These are phyloP conservation scores for Cynodonichthys magdalenae DNA, from an alignment of 2,797 vertebrate species.

Conservation along the genomic window DNA sequence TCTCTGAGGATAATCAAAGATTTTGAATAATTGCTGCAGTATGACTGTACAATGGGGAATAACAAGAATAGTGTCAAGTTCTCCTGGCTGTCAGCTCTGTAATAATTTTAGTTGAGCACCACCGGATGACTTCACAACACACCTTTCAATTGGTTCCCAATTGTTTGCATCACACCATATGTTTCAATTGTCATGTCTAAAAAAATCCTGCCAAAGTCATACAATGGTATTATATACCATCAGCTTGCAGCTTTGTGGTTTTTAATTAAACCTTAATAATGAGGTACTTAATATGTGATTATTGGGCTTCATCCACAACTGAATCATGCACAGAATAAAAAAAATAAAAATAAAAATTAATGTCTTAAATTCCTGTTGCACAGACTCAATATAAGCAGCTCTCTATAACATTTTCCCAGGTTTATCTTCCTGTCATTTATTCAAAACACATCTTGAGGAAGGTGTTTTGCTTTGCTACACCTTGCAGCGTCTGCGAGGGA, in stretches of 20 bases:
- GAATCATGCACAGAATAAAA: slow-evolving; percentile 31
- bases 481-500: slow-evolving; percentile 70
- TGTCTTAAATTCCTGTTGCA: slow-evolving; percentile 28
- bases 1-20: slow-evolving; percentile 81
- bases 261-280: slow-evolving; percentile 25
- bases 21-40: slow-evolving; percentile 79
- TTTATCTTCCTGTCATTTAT: slow-evolving; percentile 66
- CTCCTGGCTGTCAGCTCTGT: slow-evolving; percentile 58
- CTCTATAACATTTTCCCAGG: slow-evolving; percentile 40
- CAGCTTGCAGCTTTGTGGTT: slow-evolving; percentile 25
- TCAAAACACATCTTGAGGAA: slow-evolving; percentile 74
- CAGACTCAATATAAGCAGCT: slow-evolving; percentile 27
- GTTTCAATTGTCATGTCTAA: slow-evolving; percentile 49
- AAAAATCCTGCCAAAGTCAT: slow-evolving; percentile 37
- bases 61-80: slow-evolving; percentile 67
- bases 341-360: no score
- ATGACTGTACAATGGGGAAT: slow-evolving; percentile 72
- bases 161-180: slow-evolving; percentile 61
- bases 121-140: slow-evolving; percentile 76
- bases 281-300: slow-evolving; percentile 19
- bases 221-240: slow-evolving; percentile 38
- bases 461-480: slow-evolving; percentile 67
- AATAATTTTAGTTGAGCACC: slow-evolving; percentile 61
- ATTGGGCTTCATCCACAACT: slow-evolving; percentile 3
- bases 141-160: slow-evolving; percentile 77